Conservation (phyloP, 2,113 vertebrate species). For the Vulpes vulpes region DNA sequence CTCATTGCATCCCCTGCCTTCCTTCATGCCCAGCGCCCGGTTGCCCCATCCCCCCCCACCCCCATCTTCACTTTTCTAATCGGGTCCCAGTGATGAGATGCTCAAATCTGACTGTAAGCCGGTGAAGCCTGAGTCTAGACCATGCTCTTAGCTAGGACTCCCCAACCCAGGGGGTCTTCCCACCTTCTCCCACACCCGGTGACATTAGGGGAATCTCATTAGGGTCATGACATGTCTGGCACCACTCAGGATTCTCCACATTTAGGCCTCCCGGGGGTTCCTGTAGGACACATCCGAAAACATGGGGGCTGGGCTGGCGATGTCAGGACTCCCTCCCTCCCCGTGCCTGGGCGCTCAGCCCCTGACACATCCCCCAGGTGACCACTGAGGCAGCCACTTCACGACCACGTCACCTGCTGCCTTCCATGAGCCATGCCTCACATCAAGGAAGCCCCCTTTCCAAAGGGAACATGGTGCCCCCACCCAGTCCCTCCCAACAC, state of each 20-base stretch:
- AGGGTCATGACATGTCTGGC: fast-evolving
- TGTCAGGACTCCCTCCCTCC: fast-evolving
- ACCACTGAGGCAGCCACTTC: not conserved
- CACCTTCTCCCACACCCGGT: fast-evolving
- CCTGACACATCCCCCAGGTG: fast-evolving
- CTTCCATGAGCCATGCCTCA: fast-evolving
- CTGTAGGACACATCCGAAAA: fast-evolving
- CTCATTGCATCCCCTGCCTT: not conserved
- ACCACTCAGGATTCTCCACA: fast-evolving
- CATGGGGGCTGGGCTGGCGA: not conserved
- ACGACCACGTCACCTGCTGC: fast-evolving
- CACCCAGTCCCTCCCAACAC: too few relatives aligned
- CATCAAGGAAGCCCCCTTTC: not conserved
- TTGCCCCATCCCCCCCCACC: not conserved
- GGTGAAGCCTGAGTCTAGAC: too few relatives aligned
- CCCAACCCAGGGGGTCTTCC: fast-evolving
- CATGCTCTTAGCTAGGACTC: not conserved
- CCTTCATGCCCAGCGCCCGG: not conserved
- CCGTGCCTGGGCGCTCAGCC: fast-evolving
- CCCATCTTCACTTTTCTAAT: not conserved
- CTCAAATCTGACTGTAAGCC: not conserved
- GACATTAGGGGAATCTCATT: fast-evolving
- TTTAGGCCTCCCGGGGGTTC: too few relatives aligned
- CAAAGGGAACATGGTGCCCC: fast-evolving
- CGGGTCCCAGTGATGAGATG: too few relatives aligned